Evolutionary conservation across 1,140 invertebrate species (phyloP), one percentile per base, ranked within the genome.

Genomic region (Drosophila repletoides): DNA sequence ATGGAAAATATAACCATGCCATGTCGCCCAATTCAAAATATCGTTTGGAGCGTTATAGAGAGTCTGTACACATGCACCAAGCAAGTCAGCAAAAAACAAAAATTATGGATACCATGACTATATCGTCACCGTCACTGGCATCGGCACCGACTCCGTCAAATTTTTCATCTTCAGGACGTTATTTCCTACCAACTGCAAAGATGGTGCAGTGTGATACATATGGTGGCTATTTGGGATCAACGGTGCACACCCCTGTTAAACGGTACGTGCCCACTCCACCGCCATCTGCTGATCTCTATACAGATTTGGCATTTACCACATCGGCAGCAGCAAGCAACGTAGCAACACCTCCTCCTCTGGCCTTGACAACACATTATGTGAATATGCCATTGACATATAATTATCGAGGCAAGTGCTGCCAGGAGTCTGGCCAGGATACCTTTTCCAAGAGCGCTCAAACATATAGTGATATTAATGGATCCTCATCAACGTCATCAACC

Each of bases 201-300:
- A 19, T 81, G 3, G 43, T 63, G 46, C 74, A 74, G 17, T 84
- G 69, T 17, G 88, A 89, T 29, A 68, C 77, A 3, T 88, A 76
- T n/a, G 61, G 63, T 33, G 68, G 72, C 6, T 90, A 89, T 55
- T 58, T 90, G 29, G 72, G 87, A 0, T 86, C 89, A 7, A 76
- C 88, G 6, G 89, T 89, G 6, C 89, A 90, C 40, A 90, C 89
- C 15, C 89, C 89, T 2, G 89, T 90, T 0, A 90, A 90, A 59
- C 74, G 89, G 0, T 90, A 90, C 52, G 75, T 90, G 9, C 89
- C 89, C 3, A 90, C 89, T 2, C 89, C 89, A n/a, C 89, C 89
- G 1, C 73, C 88, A n/a, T 69, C 81, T n/a, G 68, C 49, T 9
- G 84, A 90, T 17, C 21, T 72, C 0, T 77, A 71, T 17, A 19